A percentile compares a stretch with the other conserved stretches of the same genome.
phyloP scores from a whole-genome alignment of 2,113 vertebrate species.

The Anolis sagrei region DNA sequence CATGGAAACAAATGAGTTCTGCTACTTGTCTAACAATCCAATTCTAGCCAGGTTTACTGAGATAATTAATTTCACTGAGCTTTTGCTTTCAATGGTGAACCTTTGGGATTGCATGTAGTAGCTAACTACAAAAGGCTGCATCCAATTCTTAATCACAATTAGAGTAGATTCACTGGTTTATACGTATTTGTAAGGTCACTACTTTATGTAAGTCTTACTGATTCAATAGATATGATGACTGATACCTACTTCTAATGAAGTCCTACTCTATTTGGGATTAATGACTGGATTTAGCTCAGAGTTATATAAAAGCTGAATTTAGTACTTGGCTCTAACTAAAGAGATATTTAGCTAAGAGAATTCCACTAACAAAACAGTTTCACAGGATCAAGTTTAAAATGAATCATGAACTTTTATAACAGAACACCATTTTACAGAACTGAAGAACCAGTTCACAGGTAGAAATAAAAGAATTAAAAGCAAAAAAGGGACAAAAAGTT shows the following conservation, averaged over 20 bases:
- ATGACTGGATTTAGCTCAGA: background rate
- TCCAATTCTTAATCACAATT: no score
- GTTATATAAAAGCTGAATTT: conserved; percentile 12
- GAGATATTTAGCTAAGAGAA: conserved; percentile 21
- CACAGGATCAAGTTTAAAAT: conserved; percentile 65
- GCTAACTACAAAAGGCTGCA: conserved; percentile 34
- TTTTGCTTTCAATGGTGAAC: background rate
- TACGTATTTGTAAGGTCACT: no score
- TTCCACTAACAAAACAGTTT: conserved; percentile 65
- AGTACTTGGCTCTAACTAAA: conserved; percentile 25
- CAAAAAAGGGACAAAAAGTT: conserved; percentile 76
- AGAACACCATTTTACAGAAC: conserved; percentile 81
- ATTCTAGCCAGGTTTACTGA: background rate
- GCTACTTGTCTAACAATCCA: conserved; percentile 1
- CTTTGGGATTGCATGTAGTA: background rate
- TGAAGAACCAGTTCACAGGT: conserved; percentile 81
- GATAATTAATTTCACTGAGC: background rate
- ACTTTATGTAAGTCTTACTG: no score
- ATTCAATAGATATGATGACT: no score
- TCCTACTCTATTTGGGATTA: no score
- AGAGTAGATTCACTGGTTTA: no score
- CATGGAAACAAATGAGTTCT: conserved; percentile 36
- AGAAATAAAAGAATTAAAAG: conserved; percentile 82
- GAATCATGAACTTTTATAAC: conserved; percentile 74
- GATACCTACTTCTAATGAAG: no score